Evolutionary conservation across 2,888 invertebrate species (phyloP).

Genomic region (Yponomeuta plumbellus): DNA sequence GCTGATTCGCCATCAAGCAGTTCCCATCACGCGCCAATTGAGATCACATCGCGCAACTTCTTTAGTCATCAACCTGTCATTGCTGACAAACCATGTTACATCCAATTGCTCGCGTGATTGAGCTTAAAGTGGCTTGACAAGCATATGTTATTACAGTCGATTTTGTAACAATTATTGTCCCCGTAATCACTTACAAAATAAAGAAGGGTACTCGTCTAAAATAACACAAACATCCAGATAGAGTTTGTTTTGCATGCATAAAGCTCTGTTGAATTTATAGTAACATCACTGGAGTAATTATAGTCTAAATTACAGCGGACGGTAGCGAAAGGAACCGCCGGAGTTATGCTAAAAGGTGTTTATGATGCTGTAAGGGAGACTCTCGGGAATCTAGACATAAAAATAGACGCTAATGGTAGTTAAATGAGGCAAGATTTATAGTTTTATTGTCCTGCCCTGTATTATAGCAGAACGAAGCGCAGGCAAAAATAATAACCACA

Average conservation of each 20-base stretch:
- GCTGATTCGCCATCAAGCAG: not conserved
- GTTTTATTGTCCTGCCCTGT: slow-evolving; percentile 32
- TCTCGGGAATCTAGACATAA: slow-evolving; percentile 9
- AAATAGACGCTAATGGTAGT: slow-evolving; percentile 39
- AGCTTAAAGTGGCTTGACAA: not conserved
- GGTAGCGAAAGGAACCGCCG: not conserved
- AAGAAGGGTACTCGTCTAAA: not conserved
- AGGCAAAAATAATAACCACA: slow-evolving; percentile 33
- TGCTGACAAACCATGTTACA: not conserved
- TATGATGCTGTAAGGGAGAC: slow-evolving; percentile 15
- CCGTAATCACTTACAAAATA: not conserved
- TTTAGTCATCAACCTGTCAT: not conserved
- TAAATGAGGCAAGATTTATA: slow-evolving; percentile 50
- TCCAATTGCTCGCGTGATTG: not conserved
- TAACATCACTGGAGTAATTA: slow-evolving; percentile 9
- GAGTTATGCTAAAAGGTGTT: slow-evolving; percentile 18
- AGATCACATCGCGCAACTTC: not conserved
- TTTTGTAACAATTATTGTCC: not conserved
- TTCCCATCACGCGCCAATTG: not conserved
- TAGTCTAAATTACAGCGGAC: slow-evolving; percentile 4
- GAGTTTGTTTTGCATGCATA: not conserved
- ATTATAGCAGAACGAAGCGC: slow-evolving; percentile 1
- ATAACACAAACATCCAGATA: not conserved
- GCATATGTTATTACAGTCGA: not conserved
- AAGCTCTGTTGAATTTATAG: slow-evolving; percentile 1